phyloP scores from a whole-genome alignment of 2,797 vertebrate species.

The Neomorphus geoffroyi region DNA sequence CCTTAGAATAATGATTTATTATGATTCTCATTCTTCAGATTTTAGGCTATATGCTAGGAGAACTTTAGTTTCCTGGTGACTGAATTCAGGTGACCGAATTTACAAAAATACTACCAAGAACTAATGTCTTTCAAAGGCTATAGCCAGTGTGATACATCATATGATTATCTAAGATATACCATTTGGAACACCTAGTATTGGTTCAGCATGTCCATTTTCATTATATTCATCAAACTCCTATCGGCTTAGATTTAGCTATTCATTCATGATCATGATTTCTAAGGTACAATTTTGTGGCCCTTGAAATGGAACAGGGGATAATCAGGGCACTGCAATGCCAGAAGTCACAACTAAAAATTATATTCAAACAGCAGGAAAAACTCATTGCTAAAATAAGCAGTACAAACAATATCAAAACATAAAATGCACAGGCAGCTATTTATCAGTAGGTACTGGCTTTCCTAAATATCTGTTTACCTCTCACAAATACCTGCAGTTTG shows the following conservation, averaged over 20 bases:
- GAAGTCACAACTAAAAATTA: not conserved
- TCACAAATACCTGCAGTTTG: not conserved
- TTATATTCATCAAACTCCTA: not conserved
- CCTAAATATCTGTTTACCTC: not conserved
- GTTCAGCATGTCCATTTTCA: not conserved
- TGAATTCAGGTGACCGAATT: not conserved
- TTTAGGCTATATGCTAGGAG: not conserved
- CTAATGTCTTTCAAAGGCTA: not conserved
- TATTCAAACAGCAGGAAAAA: not conserved
- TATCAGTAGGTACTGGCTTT: not conserved
- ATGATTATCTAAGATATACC: not conserved
- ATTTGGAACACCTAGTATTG: not conserved
- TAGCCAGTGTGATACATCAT: not conserved
- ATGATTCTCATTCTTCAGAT: not conserved
- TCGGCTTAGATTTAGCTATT: not conserved
- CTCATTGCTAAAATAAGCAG: not conserved
- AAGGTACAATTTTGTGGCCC: not conserved
- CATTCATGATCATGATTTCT: rapidly evolving
- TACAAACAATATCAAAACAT: not conserved
- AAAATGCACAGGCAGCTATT: not conserved
- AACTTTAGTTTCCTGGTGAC: not conserved
- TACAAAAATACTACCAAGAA: not conserved
- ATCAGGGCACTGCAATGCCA: not conserved
- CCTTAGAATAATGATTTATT: not conserved
- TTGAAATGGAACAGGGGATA: not conserved